A percentile compares a stretch with the other conserved stretches of the same genome.
Conservation (phyloP, 2,113 vertebrate species). For the Castor canadensis region DNA sequence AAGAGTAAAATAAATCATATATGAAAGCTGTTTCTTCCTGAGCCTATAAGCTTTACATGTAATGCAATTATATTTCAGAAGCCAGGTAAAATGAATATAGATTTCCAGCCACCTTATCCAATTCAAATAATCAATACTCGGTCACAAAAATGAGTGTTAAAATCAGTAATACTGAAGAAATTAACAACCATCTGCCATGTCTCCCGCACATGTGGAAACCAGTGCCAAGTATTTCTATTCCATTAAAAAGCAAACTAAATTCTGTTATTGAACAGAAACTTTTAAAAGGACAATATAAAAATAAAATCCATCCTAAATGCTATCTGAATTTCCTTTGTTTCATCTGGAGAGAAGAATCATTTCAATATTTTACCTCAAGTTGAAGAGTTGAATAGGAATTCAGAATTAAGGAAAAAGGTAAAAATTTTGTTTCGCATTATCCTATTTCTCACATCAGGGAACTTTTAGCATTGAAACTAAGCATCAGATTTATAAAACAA, state of each 20-base stretch:
- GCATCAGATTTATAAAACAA: not conserved
- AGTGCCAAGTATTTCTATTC: not conserved
- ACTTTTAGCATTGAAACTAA: not conserved
- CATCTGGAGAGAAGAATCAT: not conserved
- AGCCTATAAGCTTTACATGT: not conserved
- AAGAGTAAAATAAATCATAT: not conserved
- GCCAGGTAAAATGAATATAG: not conserved
- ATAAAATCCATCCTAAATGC: not conserved
- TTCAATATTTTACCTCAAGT: not conserved
- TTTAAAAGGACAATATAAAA: not conserved
- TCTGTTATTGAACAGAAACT: not conserved
- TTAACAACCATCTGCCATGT: not conserved
- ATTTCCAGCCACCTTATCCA: not conserved
- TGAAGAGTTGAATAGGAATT: not conserved
- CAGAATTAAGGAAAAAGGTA: too few species aligned
- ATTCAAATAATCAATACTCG: not conserved
- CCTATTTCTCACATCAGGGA: not conserved
- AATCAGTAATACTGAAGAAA: not conserved
- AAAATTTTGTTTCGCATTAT: too few species aligned
- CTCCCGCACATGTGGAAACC: not conserved
- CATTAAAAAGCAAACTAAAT: not conserved
- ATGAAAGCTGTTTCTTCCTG: not conserved
- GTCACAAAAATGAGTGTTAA: not conserved
- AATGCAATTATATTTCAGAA: constrained; percentile 13
- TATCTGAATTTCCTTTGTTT: not conserved